A percentile compares a stretch with the other conserved stretches of the same genome.
Evolutionary conservation across 2,888 invertebrate species (phyloP).

Genomic region (Anagyrus pseudococci): DNA sequence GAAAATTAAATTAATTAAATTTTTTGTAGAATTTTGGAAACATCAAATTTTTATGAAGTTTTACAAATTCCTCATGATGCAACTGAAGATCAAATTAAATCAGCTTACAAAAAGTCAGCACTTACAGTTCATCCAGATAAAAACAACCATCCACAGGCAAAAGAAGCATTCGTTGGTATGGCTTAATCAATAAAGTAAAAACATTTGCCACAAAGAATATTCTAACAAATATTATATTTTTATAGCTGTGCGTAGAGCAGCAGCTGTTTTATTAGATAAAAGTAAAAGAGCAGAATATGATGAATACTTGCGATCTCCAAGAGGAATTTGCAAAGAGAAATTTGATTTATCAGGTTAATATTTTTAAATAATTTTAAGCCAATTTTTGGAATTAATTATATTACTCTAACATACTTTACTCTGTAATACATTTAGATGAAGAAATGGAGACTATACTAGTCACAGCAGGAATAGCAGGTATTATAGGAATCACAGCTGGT

Average conservation of each 20-base stretch:
- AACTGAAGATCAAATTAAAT: constrained; percentile 25
- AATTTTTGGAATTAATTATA: background rate
- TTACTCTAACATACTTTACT: background rate
- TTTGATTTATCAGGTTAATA: constrained; percentile 30
- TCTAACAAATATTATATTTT: background rate
- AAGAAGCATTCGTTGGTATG: constrained; percentile 32
- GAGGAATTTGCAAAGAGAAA: constrained; percentile 14
- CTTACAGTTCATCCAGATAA: constrained; percentile 34
- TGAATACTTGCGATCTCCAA: constrained; percentile 15
- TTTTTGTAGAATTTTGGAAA: constrained; percentile 24
- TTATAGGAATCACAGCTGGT: constrained; percentile 32
- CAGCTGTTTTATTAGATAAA: constrained; percentile 33
- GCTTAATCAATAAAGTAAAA: background rate
- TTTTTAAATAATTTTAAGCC: background rate
- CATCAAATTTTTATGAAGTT: constrained; percentile 32
- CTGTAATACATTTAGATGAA: constrained; percentile 15
- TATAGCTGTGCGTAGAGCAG: constrained; percentile 27
- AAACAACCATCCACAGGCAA: constrained; percentile 31
- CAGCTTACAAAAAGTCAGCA: constrained; percentile 25
- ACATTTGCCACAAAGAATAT: background rate
- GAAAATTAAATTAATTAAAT: background rate
- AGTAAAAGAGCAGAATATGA: constrained; percentile 27
- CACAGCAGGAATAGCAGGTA: constrained; percentile 20
- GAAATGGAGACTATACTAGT: constrained; percentile 23
- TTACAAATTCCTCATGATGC: constrained; percentile 22